These are phyloP conservation scores for Andrena praecox DNA, from an alignment of 2,888 invertebrate genomes.

Conservation along the genomic window DNA sequence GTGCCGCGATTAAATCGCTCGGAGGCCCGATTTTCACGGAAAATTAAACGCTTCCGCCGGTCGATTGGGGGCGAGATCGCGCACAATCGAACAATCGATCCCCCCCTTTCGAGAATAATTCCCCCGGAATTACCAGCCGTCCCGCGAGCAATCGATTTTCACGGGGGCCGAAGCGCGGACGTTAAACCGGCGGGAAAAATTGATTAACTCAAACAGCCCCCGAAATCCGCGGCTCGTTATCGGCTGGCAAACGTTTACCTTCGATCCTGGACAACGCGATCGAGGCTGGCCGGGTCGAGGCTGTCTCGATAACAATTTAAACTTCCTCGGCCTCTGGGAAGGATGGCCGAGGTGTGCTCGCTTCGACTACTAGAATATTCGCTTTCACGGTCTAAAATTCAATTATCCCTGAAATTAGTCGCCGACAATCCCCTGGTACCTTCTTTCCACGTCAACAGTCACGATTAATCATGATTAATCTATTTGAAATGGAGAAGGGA, in stretches of 20 bases:
- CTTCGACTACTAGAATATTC: background rate
- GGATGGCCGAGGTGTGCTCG: background rate
- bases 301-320: background rate
- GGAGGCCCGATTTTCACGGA: background rate
- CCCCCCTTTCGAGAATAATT: constrained; percentile 11
- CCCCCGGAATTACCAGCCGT: constrained; percentile 8
- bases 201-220: background rate
- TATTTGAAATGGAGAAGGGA: too few relatives aligned
- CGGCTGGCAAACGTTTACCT: constrained; percentile 39
- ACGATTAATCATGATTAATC: too few relatives aligned
- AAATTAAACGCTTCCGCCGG: constrained; percentile 5
- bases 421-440: background rate
- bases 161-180: background rate
- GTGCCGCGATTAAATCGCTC: background rate
- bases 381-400: background rate
- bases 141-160: background rate
- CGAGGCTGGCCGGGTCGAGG: background rate
- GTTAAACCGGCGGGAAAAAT: background rate
- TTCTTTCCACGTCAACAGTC: background rate
- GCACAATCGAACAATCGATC: constrained; percentile 2
- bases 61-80: background rate
- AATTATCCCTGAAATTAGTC: background rate
- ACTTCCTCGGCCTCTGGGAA: background rate
- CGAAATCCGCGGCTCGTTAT: constrained; percentile 29
- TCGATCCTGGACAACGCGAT: constrained; percentile 30